These are phyloP conservation scores for Galagoides demidoff DNA, from an alignment of 2,797 vertebrate species.

Conservation along the genomic window DNA sequence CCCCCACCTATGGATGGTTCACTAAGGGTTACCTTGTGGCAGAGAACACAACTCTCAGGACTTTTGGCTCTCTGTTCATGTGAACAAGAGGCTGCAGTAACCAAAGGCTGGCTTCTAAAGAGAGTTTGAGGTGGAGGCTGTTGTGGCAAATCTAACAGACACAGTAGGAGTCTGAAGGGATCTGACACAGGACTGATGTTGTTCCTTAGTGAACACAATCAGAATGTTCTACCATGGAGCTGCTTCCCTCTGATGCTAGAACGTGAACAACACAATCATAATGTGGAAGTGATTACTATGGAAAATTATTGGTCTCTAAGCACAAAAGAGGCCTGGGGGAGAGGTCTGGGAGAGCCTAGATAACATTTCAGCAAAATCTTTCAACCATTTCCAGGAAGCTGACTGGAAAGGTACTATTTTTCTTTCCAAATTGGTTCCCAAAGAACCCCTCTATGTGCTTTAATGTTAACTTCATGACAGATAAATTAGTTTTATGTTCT, in stretches of 20 bases:
- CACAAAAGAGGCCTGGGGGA: background rate
- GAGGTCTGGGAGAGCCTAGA: background rate
- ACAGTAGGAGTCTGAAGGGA: background rate
- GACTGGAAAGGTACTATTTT: background rate
- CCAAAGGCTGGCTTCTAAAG: background rate
- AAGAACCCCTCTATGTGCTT: background rate
- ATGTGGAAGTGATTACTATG: background rate
- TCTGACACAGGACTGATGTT: background rate
- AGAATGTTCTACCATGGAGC: background rate
- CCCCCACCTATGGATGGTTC: background rate
- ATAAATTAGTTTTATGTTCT: background rate
- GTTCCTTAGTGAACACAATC: background rate
- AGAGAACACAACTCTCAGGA: background rate
- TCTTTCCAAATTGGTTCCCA: background rate
- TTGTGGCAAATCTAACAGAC: background rate
- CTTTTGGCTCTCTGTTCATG: background rate
- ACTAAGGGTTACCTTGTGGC: background rate
- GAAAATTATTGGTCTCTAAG: background rate
- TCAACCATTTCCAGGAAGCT: conserved; percentile 36
- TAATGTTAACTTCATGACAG: conserved; percentile 10
- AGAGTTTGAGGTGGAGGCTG: background rate
- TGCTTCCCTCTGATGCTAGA: background rate
- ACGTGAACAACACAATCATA: background rate
- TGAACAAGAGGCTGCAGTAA: background rate
- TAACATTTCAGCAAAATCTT: background rate